Percentiles rank a stretch among this genome's conserved stretches.
Conservation (phyloP, 2,797 vertebrate species). For the Phylloscopus collybita region DNA sequence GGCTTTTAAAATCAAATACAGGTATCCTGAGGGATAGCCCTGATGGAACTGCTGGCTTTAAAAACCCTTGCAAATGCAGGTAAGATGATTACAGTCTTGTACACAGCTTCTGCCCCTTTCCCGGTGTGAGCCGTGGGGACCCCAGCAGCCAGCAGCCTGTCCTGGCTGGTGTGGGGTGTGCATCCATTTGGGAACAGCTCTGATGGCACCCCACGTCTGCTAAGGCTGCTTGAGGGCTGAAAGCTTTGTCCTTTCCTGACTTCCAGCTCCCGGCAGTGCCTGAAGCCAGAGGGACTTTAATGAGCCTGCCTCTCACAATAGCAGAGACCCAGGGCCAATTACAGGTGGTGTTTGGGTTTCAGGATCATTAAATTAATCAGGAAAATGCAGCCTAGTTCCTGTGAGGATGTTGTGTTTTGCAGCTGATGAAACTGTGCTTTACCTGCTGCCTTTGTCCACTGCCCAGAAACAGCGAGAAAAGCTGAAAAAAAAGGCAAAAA, state of each 20-base stretch:
- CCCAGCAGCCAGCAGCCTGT: not conserved
- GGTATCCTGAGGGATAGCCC: not conserved
- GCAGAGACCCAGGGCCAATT: not conserved
- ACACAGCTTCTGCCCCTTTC: not conserved
- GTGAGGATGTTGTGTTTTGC: conserved; percentile 7
- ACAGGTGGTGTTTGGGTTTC: not conserved
- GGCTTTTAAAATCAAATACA: not conserved
- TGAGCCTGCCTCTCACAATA: not conserved
- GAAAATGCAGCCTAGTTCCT: not conserved
- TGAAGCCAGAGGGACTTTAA: not conserved
- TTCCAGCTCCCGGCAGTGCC: not conserved
- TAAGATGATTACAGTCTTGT: not conserved
- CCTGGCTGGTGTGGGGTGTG: accelerated
- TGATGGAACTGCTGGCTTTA: not conserved
- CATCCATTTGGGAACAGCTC: not conserved
- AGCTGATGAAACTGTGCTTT: not conserved
- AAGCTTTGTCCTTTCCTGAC: not conserved
- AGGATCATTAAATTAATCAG: conserved; percentile 29
- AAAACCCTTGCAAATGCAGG: not conserved
- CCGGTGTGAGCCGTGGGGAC: accelerated
- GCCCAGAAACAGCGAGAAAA: not conserved
- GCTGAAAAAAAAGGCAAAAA: not conserved
- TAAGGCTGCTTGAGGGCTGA: not conserved
- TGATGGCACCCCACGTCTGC: accelerated
- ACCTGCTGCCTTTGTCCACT: not conserved